Evolutionary conservation across 2,113 vertebrate species (phyloP).

Genomic region (Ciconia stormi): DNA sequence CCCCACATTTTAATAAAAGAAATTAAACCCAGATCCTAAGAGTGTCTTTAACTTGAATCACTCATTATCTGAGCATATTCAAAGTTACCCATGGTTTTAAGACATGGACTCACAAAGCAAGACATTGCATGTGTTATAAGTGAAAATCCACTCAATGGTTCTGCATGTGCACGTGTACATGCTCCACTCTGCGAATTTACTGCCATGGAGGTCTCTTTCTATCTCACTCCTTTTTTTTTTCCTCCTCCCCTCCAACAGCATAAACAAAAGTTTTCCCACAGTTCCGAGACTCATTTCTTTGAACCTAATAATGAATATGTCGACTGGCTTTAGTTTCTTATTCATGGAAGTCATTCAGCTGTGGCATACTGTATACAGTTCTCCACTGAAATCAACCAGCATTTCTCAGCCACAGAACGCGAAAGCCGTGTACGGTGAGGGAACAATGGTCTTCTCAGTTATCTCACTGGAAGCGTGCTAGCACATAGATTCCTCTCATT

Average conservation of each 20-base stretch:
- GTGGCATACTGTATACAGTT: constrained; percentile 39
- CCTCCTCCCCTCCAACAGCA: not conserved
- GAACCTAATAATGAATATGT: constrained; percentile 65
- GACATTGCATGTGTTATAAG: not conserved
- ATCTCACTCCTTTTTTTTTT: not conserved
- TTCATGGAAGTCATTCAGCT: constrained; percentile 68
- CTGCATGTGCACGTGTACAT: not conserved
- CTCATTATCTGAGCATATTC: not conserved
- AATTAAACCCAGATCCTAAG: not conserved
- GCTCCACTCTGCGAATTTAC: not conserved
- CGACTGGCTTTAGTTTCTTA: constrained; percentile 34
- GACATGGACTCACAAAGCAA: not conserved
- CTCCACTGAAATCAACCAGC: constrained; percentile 24
- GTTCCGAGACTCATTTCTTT: constrained; percentile 48
- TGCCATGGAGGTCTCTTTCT: constrained; percentile 42
- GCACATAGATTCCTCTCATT: not conserved
- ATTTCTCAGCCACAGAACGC: not conserved
- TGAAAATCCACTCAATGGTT: not conserved
- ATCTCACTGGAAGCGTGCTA: not conserved
- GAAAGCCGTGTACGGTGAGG: not conserved
- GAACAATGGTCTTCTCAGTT: constrained; percentile 33
- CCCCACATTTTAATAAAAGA: not conserved
- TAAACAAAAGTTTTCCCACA: constrained; percentile 70
- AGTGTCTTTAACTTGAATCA: not conserved
- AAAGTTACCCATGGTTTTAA: not conserved